Evolutionary conservation across 2,113 vertebrate species (phyloP).

Genomic region (Ceyx melanurus): DNA sequence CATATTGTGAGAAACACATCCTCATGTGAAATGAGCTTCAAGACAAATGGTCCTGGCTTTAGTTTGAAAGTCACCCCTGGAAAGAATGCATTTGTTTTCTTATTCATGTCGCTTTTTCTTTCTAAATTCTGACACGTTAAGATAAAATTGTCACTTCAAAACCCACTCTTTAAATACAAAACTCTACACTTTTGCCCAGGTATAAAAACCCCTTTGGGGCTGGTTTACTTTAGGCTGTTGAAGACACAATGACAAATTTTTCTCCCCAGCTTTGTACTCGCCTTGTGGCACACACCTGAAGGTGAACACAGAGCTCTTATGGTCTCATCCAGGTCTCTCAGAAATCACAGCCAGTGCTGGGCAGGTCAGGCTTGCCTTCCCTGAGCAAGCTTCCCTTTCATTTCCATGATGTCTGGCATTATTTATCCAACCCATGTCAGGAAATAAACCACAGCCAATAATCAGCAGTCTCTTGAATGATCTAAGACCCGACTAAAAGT

Average conservation of each 20-base stretch:
- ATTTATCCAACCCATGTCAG: rapidly evolving
- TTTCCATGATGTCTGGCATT: not conserved
- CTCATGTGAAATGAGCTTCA: constrained; percentile 1
- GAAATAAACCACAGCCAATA: not conserved
- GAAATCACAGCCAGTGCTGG: not conserved
- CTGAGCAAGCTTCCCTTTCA: not conserved
- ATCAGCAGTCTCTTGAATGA: not conserved
- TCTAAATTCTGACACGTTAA: not conserved
- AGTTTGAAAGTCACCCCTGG: constrained; percentile 36
- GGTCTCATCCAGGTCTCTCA: not conserved
- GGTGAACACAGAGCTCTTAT: rapidly evolving
- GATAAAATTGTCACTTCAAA: not conserved
- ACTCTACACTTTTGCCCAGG: not conserved
- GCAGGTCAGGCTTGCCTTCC: not conserved
- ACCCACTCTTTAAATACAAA: not conserved
- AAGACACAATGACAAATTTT: not conserved
- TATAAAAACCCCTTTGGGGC: not conserved
- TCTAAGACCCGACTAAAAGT: not conserved
- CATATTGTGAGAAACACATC: not conserved
- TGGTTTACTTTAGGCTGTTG: not conserved
- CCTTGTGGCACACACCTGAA: not conserved
- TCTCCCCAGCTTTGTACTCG: not conserved
- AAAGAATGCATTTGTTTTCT: constrained; percentile 2
- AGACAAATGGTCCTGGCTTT: constrained; percentile 24
- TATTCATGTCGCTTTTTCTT: not conserved